Base-by-base conservation (phyloP, 2,888 invertebrate species). In the Sycophila texana region DNA sequence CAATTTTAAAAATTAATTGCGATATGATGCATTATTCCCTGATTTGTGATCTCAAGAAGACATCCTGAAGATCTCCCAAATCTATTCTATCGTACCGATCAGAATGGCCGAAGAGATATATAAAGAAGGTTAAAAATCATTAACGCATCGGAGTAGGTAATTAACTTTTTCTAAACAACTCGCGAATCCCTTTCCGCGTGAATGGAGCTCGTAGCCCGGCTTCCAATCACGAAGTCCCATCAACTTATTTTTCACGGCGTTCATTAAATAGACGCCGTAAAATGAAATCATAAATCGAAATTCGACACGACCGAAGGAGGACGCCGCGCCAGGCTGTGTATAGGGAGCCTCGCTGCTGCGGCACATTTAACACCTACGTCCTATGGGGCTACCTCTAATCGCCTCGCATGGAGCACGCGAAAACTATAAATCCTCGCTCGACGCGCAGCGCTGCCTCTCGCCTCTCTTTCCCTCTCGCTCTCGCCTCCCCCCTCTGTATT, bases 371-470 rank as follows among this genome's bases (percentile, higher is more conserved):
- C 67, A 68, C 68, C 68, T 68, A 75, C 67, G n/a, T 20, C 18
- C 14, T 58, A 20, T 20, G 22, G 10, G 30, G 66, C 72, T 77
- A 72, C 77, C 77, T 77, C 77, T 77, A 77, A 77, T 78, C 73
- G 72, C 22, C 78, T 66, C 61, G 53, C 53, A 63, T 60, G 60
- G 72, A 77, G 51, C 61, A 51, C 72, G 67, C 68, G 77, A 58
- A 78, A 74, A 63, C 79, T 74, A 79, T 79, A 79, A 74, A 79
- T 79, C 63, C 18, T 74, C 74, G 18, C 22, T 57, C 71, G 26
- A 14, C 13, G 30, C 66, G 14, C 58, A n/a, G 20, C 30, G 49
- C 71, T 51, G 88, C 86, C 87, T 55, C 60, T 30, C 47, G 0
- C 5, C 63, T 70, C 30, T 20, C n/a, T 22, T 53, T 51, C 22